Conservation (phyloP, 2,113 vertebrate species). For the Salvator merianae region DNA sequence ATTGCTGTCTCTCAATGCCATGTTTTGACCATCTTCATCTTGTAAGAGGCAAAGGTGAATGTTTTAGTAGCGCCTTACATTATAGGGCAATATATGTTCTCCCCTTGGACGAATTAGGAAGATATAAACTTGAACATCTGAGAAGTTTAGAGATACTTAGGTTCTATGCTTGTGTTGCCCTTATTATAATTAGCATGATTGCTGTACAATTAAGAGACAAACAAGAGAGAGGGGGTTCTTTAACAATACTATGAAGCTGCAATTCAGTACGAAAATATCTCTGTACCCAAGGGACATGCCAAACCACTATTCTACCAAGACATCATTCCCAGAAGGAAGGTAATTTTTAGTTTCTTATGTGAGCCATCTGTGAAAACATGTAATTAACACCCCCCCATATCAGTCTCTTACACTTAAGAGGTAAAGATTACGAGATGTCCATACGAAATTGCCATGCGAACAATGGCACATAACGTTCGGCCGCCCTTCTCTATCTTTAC, state of each 20-base stretch:
- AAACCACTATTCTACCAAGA: constrained; percentile 36
- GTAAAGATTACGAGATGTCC: neutral
- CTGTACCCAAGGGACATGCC: constrained; percentile 23
- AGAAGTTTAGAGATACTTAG: constrained; percentile 37
- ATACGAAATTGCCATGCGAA: neutral
- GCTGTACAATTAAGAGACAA: constrained; percentile 39
- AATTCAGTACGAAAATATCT: constrained; percentile 27
- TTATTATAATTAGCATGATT: constrained; percentile 23
- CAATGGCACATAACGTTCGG: neutral
- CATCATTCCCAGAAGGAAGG: constrained; percentile 20
- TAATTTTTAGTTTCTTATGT: constrained; percentile 26
- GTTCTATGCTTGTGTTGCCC: constrained; percentile 5
- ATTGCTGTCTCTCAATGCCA: neutral
- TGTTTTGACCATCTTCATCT: neutral
- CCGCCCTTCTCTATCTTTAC: neutral
- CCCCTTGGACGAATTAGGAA: neutral
- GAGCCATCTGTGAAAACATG: constrained; percentile 31
- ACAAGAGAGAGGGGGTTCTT: constrained; percentile 42
- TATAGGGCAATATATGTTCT: neutral
- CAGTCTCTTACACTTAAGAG: constrained; percentile 37
- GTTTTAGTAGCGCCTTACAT: too few relatives aligned
- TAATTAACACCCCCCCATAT: constrained; percentile 31
- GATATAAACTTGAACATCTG: neutral
- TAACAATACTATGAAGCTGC: constrained; percentile 28
- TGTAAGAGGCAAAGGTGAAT: neutral